Conservation (phyloP, 2,888 invertebrate species). For the Drosophila emarginata region DNA sequence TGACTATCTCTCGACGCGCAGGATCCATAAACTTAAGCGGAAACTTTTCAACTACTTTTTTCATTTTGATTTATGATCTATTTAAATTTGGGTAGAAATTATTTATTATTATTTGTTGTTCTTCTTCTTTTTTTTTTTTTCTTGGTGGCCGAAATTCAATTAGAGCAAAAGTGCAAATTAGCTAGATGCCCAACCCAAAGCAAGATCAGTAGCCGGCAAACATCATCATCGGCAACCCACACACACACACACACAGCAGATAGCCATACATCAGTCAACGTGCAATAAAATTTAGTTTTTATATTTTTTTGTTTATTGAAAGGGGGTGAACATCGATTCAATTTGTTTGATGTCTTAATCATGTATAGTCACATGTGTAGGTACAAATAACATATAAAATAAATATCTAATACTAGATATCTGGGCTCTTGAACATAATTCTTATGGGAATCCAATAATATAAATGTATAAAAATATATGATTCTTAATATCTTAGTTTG, state of each 20-base stretch:
- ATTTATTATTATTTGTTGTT: conserved; percentile 6
- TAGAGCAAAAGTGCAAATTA: conserved; percentile 69
- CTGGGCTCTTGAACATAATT: no score
- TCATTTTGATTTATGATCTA: not conserved
- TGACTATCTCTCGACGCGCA: conserved; percentile 18
- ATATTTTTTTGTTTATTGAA: conserved; percentile 16
- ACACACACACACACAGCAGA: conserved; percentile 2
- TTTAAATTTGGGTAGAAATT: conserved; percentile 37
- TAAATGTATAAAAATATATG: no score
- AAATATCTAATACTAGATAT: no score
- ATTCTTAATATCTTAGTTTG: no score
- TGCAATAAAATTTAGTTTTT: conserved; percentile 59
- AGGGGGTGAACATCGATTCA: conserved; percentile 33
- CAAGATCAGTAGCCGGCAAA: conserved; percentile 27
- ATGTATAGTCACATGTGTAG: conserved; percentile 30
- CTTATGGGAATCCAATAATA: no score
- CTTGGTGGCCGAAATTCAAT: conserved; percentile 55
- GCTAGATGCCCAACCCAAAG: conserved; percentile 29
- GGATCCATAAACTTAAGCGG: conserved; percentile 38
- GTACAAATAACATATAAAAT: no score
- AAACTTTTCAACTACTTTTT: conserved; percentile 21
- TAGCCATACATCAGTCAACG: conserved; percentile 32
- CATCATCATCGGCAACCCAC: conserved; percentile 40
- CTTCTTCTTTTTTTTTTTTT: not conserved
- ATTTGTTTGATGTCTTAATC: conserved; percentile 58